These are phyloP conservation scores for Trissolcus basalis DNA, from an alignment of 1,140 invertebrate species.

Conservation along the genomic window DNA sequence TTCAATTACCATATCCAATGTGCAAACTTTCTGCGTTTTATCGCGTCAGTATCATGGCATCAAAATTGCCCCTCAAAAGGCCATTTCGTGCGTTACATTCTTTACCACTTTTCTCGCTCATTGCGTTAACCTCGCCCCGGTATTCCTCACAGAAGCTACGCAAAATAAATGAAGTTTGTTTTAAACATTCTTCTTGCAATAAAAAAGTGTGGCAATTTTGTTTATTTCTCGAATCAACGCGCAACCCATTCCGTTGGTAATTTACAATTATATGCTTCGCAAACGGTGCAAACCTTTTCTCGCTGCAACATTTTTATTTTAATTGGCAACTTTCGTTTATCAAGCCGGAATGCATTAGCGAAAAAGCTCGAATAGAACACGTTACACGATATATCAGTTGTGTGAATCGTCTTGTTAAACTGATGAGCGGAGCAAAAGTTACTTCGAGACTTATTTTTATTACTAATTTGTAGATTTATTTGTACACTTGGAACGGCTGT, in stretches of 20 bases:
- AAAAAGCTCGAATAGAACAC: slow-evolving; percentile 3
- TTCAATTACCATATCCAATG: slow-evolving; percentile 25
- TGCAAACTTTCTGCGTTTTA: neutral
- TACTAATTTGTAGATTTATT: neutral
- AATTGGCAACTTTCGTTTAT: neutral
- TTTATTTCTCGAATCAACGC: neutral
- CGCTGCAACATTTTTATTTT: neutral
- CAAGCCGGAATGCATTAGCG: neutral
- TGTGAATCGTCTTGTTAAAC: neutral
- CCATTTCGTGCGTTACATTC: slow-evolving; percentile 4
- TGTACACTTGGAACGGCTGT: neutral
- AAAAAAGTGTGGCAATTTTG: neutral
- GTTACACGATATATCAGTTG: neutral
- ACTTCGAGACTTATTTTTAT: neutral
- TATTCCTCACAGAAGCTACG: too few relatives aligned
- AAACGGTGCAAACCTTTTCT: slow-evolving; percentile 1
- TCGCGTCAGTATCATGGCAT: slow-evolving; percentile 3
- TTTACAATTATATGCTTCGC: neutral
- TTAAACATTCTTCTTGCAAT: neutral
- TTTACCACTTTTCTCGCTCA: slow-evolving; percentile 10
- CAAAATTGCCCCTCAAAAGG: slow-evolving; percentile 7
- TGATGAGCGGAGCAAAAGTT: neutral
- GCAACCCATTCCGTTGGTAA: neutral
- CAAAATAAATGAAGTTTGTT: neutral
- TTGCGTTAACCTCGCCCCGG: neutral